A percentile compares a stretch with the other conserved stretches of the same genome.
Conservation (phyloP, 2,888 invertebrate species). For the Rotaria sp. region DNA sequence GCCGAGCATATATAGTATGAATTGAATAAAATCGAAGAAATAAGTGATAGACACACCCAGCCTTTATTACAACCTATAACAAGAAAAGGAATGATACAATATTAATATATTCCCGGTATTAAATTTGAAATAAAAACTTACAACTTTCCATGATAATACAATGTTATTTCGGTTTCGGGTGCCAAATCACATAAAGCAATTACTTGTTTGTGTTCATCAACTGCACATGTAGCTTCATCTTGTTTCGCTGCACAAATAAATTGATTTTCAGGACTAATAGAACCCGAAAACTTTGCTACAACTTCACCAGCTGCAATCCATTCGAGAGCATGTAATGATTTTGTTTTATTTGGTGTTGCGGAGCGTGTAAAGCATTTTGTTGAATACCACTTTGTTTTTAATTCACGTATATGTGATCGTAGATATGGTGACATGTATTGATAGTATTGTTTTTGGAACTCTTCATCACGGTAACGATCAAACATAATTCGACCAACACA, state of each 20-base stretch:
- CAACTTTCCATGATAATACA: conserved; percentile 26
- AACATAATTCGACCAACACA: conserved; percentile 23
- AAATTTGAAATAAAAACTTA: neutral
- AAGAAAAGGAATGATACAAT: neutral
- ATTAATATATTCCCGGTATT: neutral
- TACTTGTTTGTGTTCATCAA: conserved; percentile 15
- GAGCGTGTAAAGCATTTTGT: conserved; percentile 5
- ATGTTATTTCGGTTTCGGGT: conserved; percentile 26
- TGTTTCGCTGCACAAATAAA: neutral
- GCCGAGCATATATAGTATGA: neutral
- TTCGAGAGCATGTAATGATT: conserved; percentile 21
- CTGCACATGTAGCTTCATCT: neutral
- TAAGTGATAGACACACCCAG: neutral
- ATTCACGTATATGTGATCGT: neutral
- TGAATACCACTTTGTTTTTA: conserved; percentile 33
- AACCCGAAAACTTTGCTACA: neutral
- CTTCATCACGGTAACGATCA: conserved; percentile 29
- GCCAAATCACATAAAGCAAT: conserved; percentile 26
- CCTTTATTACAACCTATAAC: neutral
- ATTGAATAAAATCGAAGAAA: neutral
- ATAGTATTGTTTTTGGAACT: neutral
- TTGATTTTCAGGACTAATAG: neutral
- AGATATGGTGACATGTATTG: conserved; percentile 12
- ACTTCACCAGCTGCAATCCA: conserved; percentile 14
- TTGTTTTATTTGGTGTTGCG: neutral